Percentiles rank a stretch among this genome's conserved stretches.
Evolutionary conservation across 2,113 vertebrate species (phyloP).

Genomic region (Rhinopomastus cyanomelas): DNA sequence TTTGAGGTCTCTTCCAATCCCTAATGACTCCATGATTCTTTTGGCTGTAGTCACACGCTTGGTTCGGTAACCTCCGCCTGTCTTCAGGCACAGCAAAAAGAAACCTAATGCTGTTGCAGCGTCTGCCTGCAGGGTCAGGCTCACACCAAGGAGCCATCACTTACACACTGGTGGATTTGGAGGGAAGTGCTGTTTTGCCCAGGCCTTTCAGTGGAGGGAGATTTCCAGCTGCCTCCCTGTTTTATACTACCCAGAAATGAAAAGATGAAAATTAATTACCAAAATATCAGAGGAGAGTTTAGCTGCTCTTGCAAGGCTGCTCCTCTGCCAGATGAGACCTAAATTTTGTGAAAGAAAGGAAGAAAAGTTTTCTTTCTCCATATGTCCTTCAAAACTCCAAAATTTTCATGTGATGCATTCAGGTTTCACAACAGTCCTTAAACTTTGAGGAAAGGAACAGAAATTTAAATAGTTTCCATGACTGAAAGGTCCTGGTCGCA

Average conservation of each 20-base stretch:
- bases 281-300: not conserved
- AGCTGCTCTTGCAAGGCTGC: not conserved
- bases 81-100: not conserved
- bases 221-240: not conserved
- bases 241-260: not conserved
- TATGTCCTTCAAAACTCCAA: not conserved
- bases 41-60: not conserved
- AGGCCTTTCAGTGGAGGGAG: not conserved
- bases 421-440: not conserved
- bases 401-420: not conserved
- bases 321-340: not conserved
- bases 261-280: not conserved
- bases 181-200: not conserved
- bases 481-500: not conserved
- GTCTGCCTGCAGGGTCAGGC: not conserved
- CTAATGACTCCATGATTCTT: no score
- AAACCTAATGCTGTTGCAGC: not conserved
- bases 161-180: rapidly evolving
- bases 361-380: not conserved
- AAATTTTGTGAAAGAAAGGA: not conserved
- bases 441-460: not conserved
- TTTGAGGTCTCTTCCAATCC: no score
- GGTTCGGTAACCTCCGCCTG: not conserved
- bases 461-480: not conserved
- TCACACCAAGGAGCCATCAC: rapidly evolving